Conservation (phyloP, 2,113 vertebrate genomes). For the Pterocles gutturalis region DNA sequence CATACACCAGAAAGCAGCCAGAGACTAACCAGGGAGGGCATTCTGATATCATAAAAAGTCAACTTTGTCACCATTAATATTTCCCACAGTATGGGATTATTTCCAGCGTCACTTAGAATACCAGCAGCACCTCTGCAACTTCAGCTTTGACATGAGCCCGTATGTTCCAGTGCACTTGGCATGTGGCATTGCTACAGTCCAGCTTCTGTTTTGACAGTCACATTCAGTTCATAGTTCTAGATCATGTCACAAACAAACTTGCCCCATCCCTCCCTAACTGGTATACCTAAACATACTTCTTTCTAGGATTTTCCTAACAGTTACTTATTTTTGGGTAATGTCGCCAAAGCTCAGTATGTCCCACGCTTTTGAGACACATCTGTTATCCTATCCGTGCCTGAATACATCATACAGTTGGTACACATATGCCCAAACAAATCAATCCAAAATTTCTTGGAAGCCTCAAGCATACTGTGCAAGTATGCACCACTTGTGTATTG, state of each 20-base stretch:
- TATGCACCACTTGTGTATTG: neutral
- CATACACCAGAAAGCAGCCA: neutral
- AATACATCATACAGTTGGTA: neutral
- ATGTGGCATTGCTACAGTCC: neutral
- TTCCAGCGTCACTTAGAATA: neutral
- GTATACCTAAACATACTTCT: neutral
- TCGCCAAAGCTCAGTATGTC: neutral
- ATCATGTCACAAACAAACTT: neutral
- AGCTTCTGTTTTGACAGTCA: neutral
- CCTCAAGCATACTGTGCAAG: neutral
- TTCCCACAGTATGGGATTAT: neutral
- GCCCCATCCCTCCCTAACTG: neutral
- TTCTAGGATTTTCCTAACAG: neutral
- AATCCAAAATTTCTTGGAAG: slow-evolving; percentile 39
- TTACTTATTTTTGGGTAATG: neutral
- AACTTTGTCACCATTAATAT: neutral
- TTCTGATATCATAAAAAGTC: neutral
- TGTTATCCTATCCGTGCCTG: neutral
- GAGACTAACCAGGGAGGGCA: neutral
- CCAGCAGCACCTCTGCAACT: neutral
- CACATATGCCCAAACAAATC: neutral
- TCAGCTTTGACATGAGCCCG: neutral
- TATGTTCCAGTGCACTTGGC: neutral
- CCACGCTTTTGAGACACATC: neutral
- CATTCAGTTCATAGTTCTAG: neutral